These are phyloP conservation scores for Bhutanitis thaidina DNA, from an alignment of 2,888 invertebrate genomes.

Conservation along the genomic window DNA sequence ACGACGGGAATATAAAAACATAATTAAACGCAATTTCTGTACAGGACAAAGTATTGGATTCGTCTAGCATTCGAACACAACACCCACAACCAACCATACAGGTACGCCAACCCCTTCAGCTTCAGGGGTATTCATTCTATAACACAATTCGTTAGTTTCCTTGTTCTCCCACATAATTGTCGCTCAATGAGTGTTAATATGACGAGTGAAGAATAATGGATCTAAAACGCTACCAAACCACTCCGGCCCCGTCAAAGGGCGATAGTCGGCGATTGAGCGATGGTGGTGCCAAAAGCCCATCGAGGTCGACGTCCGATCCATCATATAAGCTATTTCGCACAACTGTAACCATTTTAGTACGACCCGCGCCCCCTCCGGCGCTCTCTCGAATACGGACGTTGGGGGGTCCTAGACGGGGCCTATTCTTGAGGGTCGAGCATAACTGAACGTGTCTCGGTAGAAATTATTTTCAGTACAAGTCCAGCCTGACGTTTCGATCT, in stretches of 20 bases:
- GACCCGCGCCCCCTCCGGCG: slow-evolving; percentile 30
- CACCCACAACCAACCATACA: no score
- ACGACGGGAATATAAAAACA: no score
- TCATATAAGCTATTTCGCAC: slow-evolving; percentile 59
- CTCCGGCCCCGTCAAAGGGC: slow-evolving; percentile 59
- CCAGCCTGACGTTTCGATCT: slow-evolving; percentile 75
- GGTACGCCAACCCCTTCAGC: no score
- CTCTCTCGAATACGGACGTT: not conserved
- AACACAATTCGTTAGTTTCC: not conserved
- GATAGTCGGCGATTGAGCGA: slow-evolving; percentile 72
- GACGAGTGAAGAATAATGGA: slow-evolving; percentile 60
- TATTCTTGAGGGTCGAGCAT: slow-evolving; percentile 29
- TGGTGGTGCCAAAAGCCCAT: slow-evolving; percentile 69
- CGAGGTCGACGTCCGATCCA: slow-evolving; percentile 65
- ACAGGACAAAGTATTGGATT: no score
- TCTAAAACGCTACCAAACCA: slow-evolving; percentile 49
- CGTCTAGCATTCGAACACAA: no score
- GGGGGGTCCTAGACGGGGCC: slow-evolving; percentile 13
- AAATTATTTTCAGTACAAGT: slow-evolving; percentile 73
- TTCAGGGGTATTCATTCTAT: not conserved
- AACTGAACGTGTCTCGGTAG: slow-evolving; percentile 43
- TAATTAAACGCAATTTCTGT: no score
- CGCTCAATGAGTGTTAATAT: slow-evolving; percentile 24
- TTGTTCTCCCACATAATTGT: not conserved
- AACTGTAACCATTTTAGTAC: slow-evolving; percentile 36